A percentile compares a stretch with the other conserved stretches of the same genome.
Evolutionary conservation across 2,113 vertebrate species (phyloP).

Genomic region (Arizona elegans): DNA sequence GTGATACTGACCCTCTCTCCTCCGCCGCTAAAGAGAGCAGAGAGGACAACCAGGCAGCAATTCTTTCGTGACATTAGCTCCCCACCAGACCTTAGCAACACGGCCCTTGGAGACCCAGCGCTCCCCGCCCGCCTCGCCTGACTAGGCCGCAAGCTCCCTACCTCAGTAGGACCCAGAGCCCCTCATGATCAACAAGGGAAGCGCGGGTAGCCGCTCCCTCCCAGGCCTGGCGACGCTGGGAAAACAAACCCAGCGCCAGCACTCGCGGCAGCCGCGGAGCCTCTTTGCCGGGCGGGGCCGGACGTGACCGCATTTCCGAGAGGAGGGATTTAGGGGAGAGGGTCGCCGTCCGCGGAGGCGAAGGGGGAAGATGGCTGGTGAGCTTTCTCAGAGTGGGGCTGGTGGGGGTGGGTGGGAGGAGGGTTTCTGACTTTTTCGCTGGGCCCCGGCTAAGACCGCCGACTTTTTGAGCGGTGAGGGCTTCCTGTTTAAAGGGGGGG

Average conservation of each 20-base stretch:
- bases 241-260: not conserved
- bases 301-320: constrained; percentile 59
- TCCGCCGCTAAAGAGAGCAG: not conserved
- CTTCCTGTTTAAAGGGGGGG: not conserved
- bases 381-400: not conserved
- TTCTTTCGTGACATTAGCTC: not conserved
- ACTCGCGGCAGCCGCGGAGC: not conserved
- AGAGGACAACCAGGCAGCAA: not conserved
- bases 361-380: not conserved
- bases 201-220: fast-evolving
- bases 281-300: constrained; percentile 39
- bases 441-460: not conserved
- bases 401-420: not conserved
- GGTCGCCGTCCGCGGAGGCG: not conserved
- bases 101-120: not conserved
- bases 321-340: not conserved
- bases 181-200: not conserved
- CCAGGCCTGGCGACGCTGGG: not conserved
- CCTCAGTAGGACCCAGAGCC: not conserved
- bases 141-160: not conserved
- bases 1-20: not conserved
- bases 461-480: not conserved
- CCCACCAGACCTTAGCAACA: not conserved
- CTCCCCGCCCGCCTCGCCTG: not conserved
- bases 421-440: not conserved